Conservation (phyloP, 1,140 invertebrate genomes). For the Drosophila orena region DNA sequence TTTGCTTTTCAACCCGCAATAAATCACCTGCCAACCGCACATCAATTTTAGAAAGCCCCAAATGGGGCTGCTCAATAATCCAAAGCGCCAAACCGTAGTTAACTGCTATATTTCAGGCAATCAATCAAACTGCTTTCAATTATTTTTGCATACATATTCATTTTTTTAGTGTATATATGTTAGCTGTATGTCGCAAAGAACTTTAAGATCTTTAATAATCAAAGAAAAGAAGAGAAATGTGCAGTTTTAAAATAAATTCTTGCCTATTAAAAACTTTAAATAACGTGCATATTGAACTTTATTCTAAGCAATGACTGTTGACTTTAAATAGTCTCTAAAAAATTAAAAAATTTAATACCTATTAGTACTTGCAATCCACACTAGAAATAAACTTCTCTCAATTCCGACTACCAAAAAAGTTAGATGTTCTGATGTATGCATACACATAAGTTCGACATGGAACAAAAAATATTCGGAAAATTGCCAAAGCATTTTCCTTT, state of each 20-base stretch:
- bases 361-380: not conserved
- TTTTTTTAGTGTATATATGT: slow-evolving; percentile 5
- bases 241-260: no score
- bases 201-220: not conserved
- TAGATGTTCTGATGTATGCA: slow-evolving; percentile 11
- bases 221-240: not conserved
- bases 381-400: not conserved
- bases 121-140: slow-evolving; percentile 44
- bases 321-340: not conserved
- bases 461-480: slow-evolving; percentile 14
- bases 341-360: not conserved
- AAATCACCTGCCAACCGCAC: slow-evolving; percentile 51
- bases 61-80: not conserved
- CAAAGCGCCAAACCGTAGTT: slow-evolving; percentile 23
- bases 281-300: not conserved
- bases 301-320: no score
- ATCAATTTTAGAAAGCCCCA: slow-evolving; percentile 35
- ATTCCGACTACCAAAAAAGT: not conserved
- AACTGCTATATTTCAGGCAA: slow-evolving; percentile 29
- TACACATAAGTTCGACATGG: slow-evolving; percentile 7
- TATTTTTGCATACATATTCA: slow-evolving; percentile 5
- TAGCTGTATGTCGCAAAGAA: not conserved
- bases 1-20: slow-evolving; percentile 22
- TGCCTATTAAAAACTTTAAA: not conserved
- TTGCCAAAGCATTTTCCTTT: slow-evolving; percentile 37